Evolutionary conservation across 2,888 invertebrate species (phyloP).

Genomic region (Diarsia rubi): DNA sequence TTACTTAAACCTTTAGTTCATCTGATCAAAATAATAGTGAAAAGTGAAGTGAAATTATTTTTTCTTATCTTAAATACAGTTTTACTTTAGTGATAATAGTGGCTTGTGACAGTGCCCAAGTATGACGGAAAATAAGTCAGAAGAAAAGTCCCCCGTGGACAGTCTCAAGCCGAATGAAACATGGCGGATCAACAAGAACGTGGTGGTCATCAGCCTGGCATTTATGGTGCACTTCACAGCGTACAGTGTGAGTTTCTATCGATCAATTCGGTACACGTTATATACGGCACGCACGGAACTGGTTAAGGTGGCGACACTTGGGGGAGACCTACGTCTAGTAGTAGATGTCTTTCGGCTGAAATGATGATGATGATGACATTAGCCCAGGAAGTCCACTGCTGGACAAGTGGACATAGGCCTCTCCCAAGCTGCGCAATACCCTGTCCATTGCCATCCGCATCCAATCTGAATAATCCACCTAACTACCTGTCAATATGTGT

Average conservation of each 20-base stretch:
- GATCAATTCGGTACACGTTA: too few species aligned
- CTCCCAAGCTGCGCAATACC: too few species aligned
- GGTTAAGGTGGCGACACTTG: too few species aligned
- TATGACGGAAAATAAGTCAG: conserved; percentile 50
- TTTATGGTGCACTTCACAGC: conserved; percentile 93
- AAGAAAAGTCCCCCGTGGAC: conserved; percentile 60
- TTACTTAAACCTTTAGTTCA: background rate
- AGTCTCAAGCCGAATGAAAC: conserved; percentile 76
- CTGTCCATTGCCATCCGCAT: too few species aligned
- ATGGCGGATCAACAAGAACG: conserved; percentile 87
- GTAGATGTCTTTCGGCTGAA: too few species aligned
- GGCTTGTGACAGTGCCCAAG: conserved; percentile 22
- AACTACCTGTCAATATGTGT: too few species aligned
- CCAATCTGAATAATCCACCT: too few species aligned
- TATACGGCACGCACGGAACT: too few species aligned
- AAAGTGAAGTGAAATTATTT: background rate
- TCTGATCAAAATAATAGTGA: background rate
- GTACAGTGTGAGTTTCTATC: conserved; percentile 78
- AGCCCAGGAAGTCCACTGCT: too few species aligned
- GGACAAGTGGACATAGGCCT: too few species aligned
- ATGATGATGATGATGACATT: too few species aligned
- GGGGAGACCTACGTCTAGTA: too few species aligned
- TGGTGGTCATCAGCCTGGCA: conserved; percentile 90
- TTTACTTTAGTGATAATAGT: background rate
- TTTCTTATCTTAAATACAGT: background rate